A percentile compares a stretch with the other conserved stretches of the same genome.
These are phyloP conservation scores for Penaeus japonicus DNA, from an alignment of 1,140 invertebrate genomes.

Conservation along the genomic window DNA sequence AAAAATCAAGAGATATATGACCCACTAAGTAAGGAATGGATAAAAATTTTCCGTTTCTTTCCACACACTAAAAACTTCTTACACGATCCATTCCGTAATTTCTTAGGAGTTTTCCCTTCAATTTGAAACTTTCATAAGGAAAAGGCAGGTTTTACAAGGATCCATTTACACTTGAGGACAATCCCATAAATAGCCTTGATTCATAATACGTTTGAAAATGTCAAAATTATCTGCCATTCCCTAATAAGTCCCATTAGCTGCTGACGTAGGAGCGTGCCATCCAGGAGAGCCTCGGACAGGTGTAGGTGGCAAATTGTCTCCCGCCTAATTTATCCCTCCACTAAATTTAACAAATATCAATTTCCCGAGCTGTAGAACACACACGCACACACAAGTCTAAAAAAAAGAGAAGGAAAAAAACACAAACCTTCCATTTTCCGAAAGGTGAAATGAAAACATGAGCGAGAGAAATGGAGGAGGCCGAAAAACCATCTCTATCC, in stretches of 20 bases:
- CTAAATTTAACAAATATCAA: no score
- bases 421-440: no score
- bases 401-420: no score
- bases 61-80: conserved; percentile 32
- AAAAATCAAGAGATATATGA: conserved; percentile 47
- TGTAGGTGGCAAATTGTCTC: no score
- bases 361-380: no score
- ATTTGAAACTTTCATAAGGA: conserved; percentile 38
- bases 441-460: no score
- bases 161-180: conserved; percentile 37
- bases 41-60: conserved; percentile 46
- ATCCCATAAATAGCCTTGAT: conserved; percentile 12
- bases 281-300: no score
- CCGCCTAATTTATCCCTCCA: no score
- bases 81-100: conserved; percentile 42
- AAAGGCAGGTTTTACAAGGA: conserved; percentile 45
- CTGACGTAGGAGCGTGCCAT: not conserved
- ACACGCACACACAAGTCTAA: no score
- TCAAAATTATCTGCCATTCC: conserved; percentile 30
- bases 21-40: conserved; percentile 50
- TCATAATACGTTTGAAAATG: conserved; percentile 39
- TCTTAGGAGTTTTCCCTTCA: conserved; percentile 23
- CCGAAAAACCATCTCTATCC: no score
- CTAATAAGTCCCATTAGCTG: conserved; percentile 24
- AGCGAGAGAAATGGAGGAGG: no score